A percentile compares a stretch with the other conserved stretches of the same genome.
Conservation (phyloP, 53 echinoderm and acorn worm genomes). For the Pentamera pediparva region DNA sequence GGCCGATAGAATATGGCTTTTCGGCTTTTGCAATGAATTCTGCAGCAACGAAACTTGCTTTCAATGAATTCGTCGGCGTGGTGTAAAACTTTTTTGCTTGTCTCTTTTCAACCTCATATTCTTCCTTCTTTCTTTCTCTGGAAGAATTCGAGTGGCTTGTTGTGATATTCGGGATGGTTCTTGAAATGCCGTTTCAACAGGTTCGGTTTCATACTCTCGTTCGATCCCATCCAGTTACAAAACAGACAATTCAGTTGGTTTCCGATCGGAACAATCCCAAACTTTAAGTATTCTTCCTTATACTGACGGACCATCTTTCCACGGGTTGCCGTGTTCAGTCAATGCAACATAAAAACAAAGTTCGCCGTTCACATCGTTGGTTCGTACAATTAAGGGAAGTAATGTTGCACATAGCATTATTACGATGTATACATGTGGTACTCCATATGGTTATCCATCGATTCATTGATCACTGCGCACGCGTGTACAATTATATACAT, state of each 20-base stretch:
- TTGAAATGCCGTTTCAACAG: conserved; percentile 24
- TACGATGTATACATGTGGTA: no score
- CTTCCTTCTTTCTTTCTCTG: conserved; percentile 1
- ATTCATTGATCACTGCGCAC: no score
- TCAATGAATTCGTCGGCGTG: conserved; percentile 19
- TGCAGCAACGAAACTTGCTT: conserved; percentile 22
- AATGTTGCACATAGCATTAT: no score
- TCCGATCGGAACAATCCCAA: conserved; percentile 15
- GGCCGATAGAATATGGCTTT: conserved; percentile 27
- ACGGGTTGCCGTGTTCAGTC: no score
- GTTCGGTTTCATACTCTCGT: conserved; percentile 16
- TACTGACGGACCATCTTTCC: conserved; percentile 14
- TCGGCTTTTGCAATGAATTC: conserved; percentile 26
- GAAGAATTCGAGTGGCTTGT: conserved; percentile 20
- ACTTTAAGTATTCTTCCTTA: conserved; percentile 13
- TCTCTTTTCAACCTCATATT: conserved; percentile 10
- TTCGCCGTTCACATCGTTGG: no score
- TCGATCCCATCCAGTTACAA: conserved; percentile 27
- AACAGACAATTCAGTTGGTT: conserved; percentile 13
- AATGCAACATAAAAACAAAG: no score
- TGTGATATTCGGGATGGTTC: conserved; percentile 7
- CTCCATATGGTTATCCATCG: no score
- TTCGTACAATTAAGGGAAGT: no score
- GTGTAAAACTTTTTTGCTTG: not conserved
- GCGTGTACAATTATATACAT: no score